phyloP scores from a whole-genome alignment of 2,797 vertebrate species.

The Scolopax bukidnonensis region DNA sequence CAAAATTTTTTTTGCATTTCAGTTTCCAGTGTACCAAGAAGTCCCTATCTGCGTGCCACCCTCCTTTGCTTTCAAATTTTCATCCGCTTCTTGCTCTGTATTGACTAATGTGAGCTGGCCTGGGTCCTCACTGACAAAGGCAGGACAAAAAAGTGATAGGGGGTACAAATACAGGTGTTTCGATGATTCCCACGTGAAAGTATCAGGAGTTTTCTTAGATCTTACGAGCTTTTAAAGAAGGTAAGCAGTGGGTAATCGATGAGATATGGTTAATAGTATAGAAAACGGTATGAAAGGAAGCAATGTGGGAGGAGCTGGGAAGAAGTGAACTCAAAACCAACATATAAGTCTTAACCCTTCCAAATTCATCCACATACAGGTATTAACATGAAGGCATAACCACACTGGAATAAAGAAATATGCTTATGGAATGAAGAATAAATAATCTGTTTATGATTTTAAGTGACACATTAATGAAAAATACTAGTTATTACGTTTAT shows the following conservation, averaged over 20 bases:
- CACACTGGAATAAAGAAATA: background rate
- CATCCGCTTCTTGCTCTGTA: background rate
- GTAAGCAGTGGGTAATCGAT: background rate
- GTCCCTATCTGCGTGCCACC: background rate
- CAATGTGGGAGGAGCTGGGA: background rate
- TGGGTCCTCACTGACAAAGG: background rate
- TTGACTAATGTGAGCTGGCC: accelerated
- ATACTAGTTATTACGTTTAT: background rate
- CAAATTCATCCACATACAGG: background rate
- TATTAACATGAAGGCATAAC: background rate
- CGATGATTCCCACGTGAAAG: background rate
- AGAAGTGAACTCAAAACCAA: background rate
- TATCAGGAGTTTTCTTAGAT: background rate
- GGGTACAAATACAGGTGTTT: background rate
- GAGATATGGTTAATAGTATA: background rate
- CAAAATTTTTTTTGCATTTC: background rate
- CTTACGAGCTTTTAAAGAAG: background rate
- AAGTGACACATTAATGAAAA: background rate
- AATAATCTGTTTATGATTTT: background rate
- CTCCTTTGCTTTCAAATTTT: background rate
- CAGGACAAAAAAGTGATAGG: background rate
- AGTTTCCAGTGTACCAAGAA: background rate
- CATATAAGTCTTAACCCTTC: background rate
- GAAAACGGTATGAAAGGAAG: background rate
- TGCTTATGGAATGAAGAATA: background rate